A percentile compares a stretch with the other conserved stretches of the same genome.
These are phyloP conservation scores for Aleadryas rufinucha DNA, from an alignment of 2,113 vertebrate genomes.

Conservation along the genomic window DNA sequence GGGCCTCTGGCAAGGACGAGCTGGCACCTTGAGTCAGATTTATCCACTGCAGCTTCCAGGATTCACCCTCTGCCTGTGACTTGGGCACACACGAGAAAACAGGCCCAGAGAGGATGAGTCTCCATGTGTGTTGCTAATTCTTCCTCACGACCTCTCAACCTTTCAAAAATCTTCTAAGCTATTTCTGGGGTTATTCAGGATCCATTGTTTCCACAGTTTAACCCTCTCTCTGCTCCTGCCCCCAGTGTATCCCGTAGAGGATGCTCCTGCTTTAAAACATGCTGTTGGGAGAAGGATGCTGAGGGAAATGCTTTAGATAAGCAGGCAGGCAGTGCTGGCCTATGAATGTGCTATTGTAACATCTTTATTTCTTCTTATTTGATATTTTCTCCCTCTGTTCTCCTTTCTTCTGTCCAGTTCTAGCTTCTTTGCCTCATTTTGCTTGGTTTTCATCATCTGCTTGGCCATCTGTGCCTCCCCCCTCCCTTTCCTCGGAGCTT, in stretches of 20 bases:
- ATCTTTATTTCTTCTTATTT: neutral
- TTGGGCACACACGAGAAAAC: neutral
- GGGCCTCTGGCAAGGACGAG: neutral
- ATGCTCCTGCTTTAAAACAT: neutral
- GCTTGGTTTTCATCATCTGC: neutral
- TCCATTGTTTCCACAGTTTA: neutral
- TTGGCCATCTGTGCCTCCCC: slow-evolving; percentile 2
- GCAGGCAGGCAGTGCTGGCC: neutral
- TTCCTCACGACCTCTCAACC: neutral
- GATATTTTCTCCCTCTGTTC: fast-evolving
- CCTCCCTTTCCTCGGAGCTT: neutral
- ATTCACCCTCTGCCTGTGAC: neutral
- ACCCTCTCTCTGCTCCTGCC: neutral
- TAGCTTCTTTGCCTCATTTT: neutral
- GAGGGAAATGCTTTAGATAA: neutral
- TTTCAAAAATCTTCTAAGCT: neutral
- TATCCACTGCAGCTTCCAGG: neutral
- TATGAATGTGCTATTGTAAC: neutral
- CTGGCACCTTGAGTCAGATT: neutral
- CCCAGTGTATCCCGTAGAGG: neutral
- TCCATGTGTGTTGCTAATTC: fast-evolving
- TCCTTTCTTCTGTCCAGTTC: neutral
- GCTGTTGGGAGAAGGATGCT: neutral
- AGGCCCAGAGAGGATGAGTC: neutral
- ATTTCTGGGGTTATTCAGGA: neutral